phyloP scores from a whole-genome alignment of 2,797 vertebrate species.

The Pteropus rufus region DNA sequence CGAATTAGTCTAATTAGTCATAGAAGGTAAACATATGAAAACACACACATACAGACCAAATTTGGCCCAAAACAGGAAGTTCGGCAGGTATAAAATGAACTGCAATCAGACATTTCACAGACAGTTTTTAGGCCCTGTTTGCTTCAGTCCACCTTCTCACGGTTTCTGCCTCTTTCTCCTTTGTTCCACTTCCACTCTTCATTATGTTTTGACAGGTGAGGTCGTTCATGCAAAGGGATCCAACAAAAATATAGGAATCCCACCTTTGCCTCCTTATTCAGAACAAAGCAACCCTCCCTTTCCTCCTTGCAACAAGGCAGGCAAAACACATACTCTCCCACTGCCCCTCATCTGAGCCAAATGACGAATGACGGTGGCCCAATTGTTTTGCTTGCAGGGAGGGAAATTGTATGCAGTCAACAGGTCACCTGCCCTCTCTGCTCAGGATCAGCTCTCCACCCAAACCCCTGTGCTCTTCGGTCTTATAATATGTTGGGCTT shows the following conservation, averaged over 20 bases:
- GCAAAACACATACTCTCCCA: not conserved
- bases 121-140: not conserved
- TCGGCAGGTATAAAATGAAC: not conserved
- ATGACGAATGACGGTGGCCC: not conserved
- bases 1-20: not conserved
- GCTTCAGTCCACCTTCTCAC: not conserved
- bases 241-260: slow-evolving; percentile 57
- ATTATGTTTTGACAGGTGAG: slow-evolving; percentile 75
- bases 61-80: not conserved
- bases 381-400: slow-evolving; percentile 59
- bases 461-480: not conserved
- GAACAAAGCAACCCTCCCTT: slow-evolving; percentile 48
- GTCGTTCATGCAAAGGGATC: not conserved
- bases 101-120: not conserved
- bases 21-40: not conserved
- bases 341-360: not conserved
- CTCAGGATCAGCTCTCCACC: slow-evolving; percentile 25
- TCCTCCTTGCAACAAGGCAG: slow-evolving; percentile 55
- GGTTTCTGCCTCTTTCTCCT: slow-evolving; percentile 27
- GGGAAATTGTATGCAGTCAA: slow-evolving; percentile 7
- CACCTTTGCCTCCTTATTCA: slow-evolving; percentile 61
- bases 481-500: not conserved
- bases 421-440: slow-evolving; percentile 52
- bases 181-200: slow-evolving; percentile 35
- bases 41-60: not conserved